Base-by-base conservation (phyloP, 2,888 invertebrate species). In the Drosophila quinaria region DNA sequence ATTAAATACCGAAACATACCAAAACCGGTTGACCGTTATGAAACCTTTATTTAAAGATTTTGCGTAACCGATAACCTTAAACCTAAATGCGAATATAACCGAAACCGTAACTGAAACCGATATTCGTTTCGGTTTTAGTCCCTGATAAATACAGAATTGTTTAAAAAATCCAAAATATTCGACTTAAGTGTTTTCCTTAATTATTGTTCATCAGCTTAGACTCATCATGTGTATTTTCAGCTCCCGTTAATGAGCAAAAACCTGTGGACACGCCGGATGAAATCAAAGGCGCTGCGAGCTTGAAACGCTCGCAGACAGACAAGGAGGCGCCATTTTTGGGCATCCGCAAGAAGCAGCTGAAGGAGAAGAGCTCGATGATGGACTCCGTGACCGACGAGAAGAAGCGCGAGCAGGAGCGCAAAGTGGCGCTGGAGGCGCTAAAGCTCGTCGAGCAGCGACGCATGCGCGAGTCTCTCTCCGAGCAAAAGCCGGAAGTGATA, bases 361-460 rank as follows among this genome's bases (percentile, higher is more conserved):
- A 46, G 15, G 58, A 55, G 10, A 50, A 19, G 29, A 17, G 41
- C n/a, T 9, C 25, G 17, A 1, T n/a, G 0, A 61, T 54, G 31
- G n/a, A 5, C 1, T 13, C 6, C 3, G 17, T 10, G 6, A 8
- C 1, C 5, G 81, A 73, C 0, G 85, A 74, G 1, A 87, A 79
- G 55, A 72, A 74, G 0, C 80, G 74, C 0, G 75, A 80, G 4
- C 70, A 74, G 0, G 83, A 80, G 6, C 74, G 86, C 5, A 71
- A 79, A 29, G 77, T 90, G 9, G 86, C 86, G 0, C 5, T 87
- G 46, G 81, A 87, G 19, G 86, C 86, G 0, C 6, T 89, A 0
- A 87, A 84, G 9, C 61, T 87, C 1, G 68, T 61, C 2, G 81
- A 90, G 37, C 90, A 87, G 51, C 79, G 86, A 0, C 87, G 88